Conservation (phyloP, 2,888 invertebrate genomes). For the Uropetala carovei region DNA sequence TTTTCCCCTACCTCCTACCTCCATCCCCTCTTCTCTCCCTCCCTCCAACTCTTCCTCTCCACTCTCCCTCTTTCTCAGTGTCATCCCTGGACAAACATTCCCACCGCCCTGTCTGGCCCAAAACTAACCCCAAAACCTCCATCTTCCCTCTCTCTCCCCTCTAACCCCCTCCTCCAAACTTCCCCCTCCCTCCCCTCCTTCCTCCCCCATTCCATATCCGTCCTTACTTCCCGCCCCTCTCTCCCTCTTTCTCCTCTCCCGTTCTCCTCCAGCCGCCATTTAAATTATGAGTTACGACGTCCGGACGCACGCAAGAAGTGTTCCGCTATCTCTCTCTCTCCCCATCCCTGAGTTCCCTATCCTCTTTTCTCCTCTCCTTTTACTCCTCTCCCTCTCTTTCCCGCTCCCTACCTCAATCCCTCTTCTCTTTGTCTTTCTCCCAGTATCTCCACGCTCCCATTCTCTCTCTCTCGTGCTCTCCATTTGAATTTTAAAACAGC, state of each 20-base stretch:
- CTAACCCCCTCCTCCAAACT: too few species aligned
- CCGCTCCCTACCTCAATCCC: background rate
- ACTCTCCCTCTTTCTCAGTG: background rate
- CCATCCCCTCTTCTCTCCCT: background rate
- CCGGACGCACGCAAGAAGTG: slow-evolving; percentile 12
- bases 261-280: slow-evolving; percentile 6
- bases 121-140: background rate
- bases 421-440: too few species aligned
- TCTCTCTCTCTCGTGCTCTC: too few species aligned
- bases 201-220: too few species aligned
- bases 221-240: background rate
- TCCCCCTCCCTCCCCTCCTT: too few species aligned
- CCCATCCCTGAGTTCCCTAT: background rate
- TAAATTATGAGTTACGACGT: slow-evolving; percentile 57
- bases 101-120: background rate
- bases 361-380: background rate
- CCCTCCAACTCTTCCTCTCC: background rate
- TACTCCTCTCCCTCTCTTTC: background rate
- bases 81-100: background rate
- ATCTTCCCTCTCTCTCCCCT: background rate
- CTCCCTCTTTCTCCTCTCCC: background rate
- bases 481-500: too few species aligned
- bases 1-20: background rate
- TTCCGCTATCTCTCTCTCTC: background rate
- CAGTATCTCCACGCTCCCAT: too few species aligned